phyloP scores from a whole-genome alignment of 2,888 invertebrate species.

The Drosophila fulvimacula region DNA sequence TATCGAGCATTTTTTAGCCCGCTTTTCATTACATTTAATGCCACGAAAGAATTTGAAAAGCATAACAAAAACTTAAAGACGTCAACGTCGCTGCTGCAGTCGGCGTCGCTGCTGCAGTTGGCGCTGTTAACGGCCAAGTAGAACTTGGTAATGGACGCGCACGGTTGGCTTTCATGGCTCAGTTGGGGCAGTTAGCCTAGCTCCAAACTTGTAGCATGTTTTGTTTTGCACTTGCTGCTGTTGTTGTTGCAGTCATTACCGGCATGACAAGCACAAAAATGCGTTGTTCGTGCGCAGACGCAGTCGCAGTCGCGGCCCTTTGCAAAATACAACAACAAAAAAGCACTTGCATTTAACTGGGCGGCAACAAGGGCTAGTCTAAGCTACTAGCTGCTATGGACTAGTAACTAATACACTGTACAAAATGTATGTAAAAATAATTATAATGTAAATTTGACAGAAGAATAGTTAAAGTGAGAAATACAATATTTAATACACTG shows the following conservation, averaged over 20 bases:
- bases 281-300: conserved; percentile 74
- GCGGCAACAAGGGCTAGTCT: conserved; percentile 61
- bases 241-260: conserved; percentile 73
- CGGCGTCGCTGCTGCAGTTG: conserved; percentile 29
- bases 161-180: conserved; percentile 83
- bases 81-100: background rate
- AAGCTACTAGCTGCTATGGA: conserved; percentile 23
- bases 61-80: conserved; percentile 64
- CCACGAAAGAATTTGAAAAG: conserved; percentile 76
- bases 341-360: conserved; percentile 71
- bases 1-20: conserved; percentile 70
- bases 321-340: conserved; percentile 42
- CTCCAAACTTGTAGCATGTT: conserved; percentile 73
- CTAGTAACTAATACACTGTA: conserved; percentile 10
- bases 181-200: conserved; percentile 77
- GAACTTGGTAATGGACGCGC: conserved; percentile 73
- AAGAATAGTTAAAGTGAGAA: background rate
- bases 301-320: conserved; percentile 28
- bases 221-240: conserved; percentile 41
- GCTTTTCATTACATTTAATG: conserved; percentile 80
- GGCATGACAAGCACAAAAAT: conserved; percentile 82
- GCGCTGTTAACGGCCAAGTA: conserved; percentile 59
- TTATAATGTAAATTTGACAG: background rate
- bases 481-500: background rate
- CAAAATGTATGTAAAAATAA: background rate